Evolutionary conservation across 2,888 invertebrate genomes (phyloP), one percentile per base, ranked within the genome.

Genomic region (Dicyrtomina minuta): DNA sequence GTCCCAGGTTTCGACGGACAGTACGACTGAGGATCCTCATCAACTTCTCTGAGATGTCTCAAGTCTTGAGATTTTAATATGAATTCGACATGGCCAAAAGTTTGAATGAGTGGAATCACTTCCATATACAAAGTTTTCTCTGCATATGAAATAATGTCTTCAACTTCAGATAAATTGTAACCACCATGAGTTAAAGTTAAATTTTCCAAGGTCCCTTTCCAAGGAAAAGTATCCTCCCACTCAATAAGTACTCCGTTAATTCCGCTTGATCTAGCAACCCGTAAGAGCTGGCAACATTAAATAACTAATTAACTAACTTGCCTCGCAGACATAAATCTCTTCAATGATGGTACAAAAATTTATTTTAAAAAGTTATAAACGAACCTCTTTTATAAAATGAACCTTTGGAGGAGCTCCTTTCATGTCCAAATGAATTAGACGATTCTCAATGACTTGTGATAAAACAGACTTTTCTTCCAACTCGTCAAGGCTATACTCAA

Each of bases 151-250:
- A 90, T 81, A 64, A 94, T 87, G 77, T 86, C 85, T 64, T 82
- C 83, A 27, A 90, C 88, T 80, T 91, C 90, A 56, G 86, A 86
- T 60, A 84, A 79, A 1, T 87, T 86, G 81, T 93, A 93, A 33
- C 89, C 85, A 53, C 82, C 85, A 75, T 83, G 83, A 0, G 85
- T 88, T 68, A 84, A 82, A 70, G 85, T 84, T 22, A 75, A 44
- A 72, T 81, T 82, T 79, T 83, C 81, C 61, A 92, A 82, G 13
- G 86, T 86, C 58, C 85, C 87, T 6, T 83, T 83, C 81, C 90
- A 93, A 0, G 93, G 93, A 82, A 93, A 94, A 73, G 91, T 92
- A 79, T 94, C 93, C 80, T 94, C 93, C 90, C 93, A 93, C 83
- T 93, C 93, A 51, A 93, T 79, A 13, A 93, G 83, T 22, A 93